These are phyloP conservation scores for Clepsis dumicolana DNA, from an alignment of 2,888 invertebrate species.

Conservation along the genomic window DNA sequence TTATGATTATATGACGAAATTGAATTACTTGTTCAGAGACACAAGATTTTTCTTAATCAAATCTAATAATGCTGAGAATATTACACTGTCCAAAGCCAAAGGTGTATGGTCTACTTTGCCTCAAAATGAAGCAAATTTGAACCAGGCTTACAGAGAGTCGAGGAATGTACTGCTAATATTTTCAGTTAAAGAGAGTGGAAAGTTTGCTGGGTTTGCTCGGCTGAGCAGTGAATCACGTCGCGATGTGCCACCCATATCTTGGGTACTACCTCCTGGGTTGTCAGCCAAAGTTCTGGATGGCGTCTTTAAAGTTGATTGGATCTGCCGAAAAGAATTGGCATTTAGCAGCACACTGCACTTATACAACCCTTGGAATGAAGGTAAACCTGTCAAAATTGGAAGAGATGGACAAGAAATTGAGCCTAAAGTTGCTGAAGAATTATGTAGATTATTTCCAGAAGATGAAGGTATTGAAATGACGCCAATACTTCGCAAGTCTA, in stretches of 20 bases:
- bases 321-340: conserved; percentile 96
- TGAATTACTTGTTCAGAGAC: conserved; percentile 97
- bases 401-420: conserved; percentile 99
- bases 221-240: conserved; percentile 95
- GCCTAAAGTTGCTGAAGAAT: conserved; percentile 96
- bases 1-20: conserved; percentile 94
- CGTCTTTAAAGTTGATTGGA: conserved; percentile 98
- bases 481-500: conserved; percentile 93
- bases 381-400: conserved; percentile 99
- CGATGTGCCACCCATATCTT: conserved; percentile 95
- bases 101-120: conserved; percentile 99
- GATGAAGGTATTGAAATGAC: conserved; percentile 97
- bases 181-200: conserved; percentile 99
- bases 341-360: conserved; percentile 97
- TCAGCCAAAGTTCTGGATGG: conserved; percentile 97
- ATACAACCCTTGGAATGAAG: conserved; percentile 99
- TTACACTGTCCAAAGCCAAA: conserved; percentile 96
- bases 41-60: conserved; percentile 98
- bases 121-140: conserved; percentile 98
- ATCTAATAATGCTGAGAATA: conserved; percentile 99
- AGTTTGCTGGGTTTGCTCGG: conserved; percentile 97
- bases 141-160: conserved; percentile 96
- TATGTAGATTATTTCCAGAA: conserved; percentile 97
- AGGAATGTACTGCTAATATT: conserved; percentile 98
- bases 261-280: conserved; percentile 97